Conservation (phyloP, 1,140 invertebrate species). For the Drosophila mojavensis region DNA sequence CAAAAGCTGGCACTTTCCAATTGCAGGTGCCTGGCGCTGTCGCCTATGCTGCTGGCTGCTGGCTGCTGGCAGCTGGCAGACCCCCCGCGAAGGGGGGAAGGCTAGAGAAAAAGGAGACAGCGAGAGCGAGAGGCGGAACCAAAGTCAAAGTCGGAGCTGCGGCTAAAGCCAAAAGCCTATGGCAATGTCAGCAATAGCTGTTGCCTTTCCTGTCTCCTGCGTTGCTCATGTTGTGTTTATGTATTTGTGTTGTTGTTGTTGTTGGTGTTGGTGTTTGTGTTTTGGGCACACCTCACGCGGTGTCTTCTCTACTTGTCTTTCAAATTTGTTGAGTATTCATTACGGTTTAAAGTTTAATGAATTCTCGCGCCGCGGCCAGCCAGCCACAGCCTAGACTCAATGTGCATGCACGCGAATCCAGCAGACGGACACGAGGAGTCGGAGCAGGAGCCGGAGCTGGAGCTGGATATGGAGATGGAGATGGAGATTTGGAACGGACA, state of each 20-base stretch:
- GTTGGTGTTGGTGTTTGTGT: conserved; percentile 1
- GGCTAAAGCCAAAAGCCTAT: conserved; percentile 1
- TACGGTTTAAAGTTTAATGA: conserved; percentile 65
- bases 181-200: conserved; percentile 31
- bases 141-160: not conserved
- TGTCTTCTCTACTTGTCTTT: conserved; percentile 15
- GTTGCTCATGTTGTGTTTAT: not conserved
- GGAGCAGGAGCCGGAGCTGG: not conserved
- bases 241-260: not conserved
- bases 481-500: not conserved
- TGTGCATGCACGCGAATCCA: not conserved
- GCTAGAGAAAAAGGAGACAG: too few species aligned
- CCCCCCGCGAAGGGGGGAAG: not conserved
- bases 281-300: conserved; percentile 9
- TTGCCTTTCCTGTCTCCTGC: not conserved
- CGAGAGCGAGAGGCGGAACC: not conserved
- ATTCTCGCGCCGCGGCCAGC: conserved; percentile 40
- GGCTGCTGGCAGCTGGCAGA: not conserved
- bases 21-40: conserved; percentile 31
- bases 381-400: not conserved
- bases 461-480: not conserved
- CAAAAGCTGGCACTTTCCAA: conserved; percentile 8
- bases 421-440: not conserved
- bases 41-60: not conserved
- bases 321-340: conserved; percentile 56